Base-by-base conservation (phyloP, 2,113 vertebrate species). In the Chaenocephalus aceratus region DNA sequence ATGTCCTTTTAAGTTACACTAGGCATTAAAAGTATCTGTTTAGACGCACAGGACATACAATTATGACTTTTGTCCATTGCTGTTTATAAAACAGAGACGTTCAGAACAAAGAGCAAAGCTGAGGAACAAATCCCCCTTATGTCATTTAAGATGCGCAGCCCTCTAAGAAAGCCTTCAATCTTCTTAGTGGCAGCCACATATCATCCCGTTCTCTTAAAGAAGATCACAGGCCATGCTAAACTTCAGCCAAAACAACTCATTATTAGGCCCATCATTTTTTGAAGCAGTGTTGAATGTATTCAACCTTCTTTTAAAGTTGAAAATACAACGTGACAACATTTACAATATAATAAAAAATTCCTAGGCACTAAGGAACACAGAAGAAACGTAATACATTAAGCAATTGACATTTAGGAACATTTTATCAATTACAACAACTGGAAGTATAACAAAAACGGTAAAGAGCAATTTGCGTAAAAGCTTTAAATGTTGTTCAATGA, bases 101-200 rank as follows among this genome's bases (percentile, higher is more conserved):
- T 57, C 11, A 68, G 62, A 68, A 61, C 70, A 87, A 83, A 92
- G 61, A 65, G 21, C 79, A 89, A 85, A 78, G 59, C 51, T 14
- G n/a, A 56, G 16, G 56, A 76, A 53, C 81, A 93, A 92, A 94
- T 92, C 93, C 91, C 59, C 23, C 82, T 94, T 92, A 94, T 82
- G 89, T 92, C 85, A 94, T 88, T 45, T 61, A 23, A 91, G 85
- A 89, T 77, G 65, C 92, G 53, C 64, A 79, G 67, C 63, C 66
- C 36, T 72, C 77, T 21, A 75, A 82, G 85, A 92, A 91, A 94
- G 81, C 89, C 80, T 70, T 84, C 86, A 89, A 94, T 88, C 93
- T 91, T 80, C 89, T 93, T 93, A 94, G 44, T n/a, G 64, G n/a
- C 59, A 73, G 82, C 49, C 60, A 75, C 23, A 54, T 60, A 83